Evolutionary conservation across 1,140 invertebrate genomes (phyloP).

Genomic region (Drosophila sechellia): DNA sequence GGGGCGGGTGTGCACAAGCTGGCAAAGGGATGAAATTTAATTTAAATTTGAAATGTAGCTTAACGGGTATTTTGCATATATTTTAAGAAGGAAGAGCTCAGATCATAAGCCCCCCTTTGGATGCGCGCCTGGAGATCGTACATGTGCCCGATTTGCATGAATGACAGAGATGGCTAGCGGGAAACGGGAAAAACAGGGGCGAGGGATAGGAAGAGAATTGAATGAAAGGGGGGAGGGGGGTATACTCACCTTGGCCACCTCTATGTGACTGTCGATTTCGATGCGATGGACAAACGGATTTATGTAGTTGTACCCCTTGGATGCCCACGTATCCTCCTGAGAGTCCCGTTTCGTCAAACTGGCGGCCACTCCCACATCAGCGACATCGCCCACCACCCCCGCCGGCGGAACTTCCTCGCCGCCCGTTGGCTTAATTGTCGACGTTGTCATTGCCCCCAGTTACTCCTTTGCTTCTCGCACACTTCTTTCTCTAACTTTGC

Average conservation of each 20-base stretch:
- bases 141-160: slow-evolving; percentile 54
- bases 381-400: slow-evolving; percentile 2
- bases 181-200: background rate
- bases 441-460: slow-evolving; percentile 59
- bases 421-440: slow-evolving; percentile 49
- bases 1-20: background rate
- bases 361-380: slow-evolving; percentile 15
- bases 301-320: slow-evolving; percentile 86
- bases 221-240: background rate
- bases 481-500: slow-evolving; percentile 15
- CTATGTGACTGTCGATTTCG: slow-evolving; percentile 92
- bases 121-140: slow-evolving; percentile 20
- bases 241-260: slow-evolving; percentile 92
- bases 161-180: slow-evolving; percentile 30
- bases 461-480: background rate
- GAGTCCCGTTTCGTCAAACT: slow-evolving; percentile 68
- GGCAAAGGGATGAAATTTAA: background rate
- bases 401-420: slow-evolving; percentile 20
- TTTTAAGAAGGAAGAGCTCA: no score
- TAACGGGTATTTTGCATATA: background rate
- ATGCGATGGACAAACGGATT: slow-evolving; percentile 94
- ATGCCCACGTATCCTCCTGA: slow-evolving; percentile 81
- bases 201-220: background rate
- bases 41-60: background rate
- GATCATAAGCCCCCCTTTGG: background rate